Conservation (phyloP, 1,140 invertebrate genomes). For the Marisa cornuarietis region DNA sequence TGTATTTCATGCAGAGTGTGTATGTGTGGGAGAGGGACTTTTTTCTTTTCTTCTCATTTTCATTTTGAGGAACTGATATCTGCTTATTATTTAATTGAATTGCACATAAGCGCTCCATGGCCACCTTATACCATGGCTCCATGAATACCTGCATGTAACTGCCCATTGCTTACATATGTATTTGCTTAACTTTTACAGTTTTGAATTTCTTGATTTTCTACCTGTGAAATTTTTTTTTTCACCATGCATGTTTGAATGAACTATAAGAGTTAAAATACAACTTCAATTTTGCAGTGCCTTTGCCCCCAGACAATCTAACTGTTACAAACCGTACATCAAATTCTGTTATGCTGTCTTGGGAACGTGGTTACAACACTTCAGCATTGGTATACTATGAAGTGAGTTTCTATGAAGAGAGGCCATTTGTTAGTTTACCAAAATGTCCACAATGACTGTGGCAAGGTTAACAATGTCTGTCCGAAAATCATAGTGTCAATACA, state of each 20-base stretch:
- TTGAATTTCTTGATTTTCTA: background rate
- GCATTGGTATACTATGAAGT: conserved; percentile 12
- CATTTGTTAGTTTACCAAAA: no score
- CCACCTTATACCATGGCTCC: no score
- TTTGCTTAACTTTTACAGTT: no score
- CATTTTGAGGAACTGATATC: background rate
- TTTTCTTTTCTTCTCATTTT: background rate
- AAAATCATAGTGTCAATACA: no score
- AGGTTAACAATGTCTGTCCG: no score
- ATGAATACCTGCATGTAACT: no score
- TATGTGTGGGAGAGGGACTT: background rate
- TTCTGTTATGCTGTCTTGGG: conserved; percentile 12
- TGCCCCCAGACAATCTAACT: conserved; percentile 21
- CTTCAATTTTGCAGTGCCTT: conserved; percentile 13
- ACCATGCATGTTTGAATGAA: background rate
- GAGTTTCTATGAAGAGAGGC: background rate
- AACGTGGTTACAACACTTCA: conserved; percentile 24
- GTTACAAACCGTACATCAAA: background rate
- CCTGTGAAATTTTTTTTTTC: background rate
- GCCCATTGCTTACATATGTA: no score
- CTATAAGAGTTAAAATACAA: no score
- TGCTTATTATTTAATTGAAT: background rate
- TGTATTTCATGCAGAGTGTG: background rate
- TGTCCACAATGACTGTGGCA: no score
- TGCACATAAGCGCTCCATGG: no score